Conservation (phyloP, 2,797 vertebrate genomes). For the Sebastes wilsoni region DNA sequence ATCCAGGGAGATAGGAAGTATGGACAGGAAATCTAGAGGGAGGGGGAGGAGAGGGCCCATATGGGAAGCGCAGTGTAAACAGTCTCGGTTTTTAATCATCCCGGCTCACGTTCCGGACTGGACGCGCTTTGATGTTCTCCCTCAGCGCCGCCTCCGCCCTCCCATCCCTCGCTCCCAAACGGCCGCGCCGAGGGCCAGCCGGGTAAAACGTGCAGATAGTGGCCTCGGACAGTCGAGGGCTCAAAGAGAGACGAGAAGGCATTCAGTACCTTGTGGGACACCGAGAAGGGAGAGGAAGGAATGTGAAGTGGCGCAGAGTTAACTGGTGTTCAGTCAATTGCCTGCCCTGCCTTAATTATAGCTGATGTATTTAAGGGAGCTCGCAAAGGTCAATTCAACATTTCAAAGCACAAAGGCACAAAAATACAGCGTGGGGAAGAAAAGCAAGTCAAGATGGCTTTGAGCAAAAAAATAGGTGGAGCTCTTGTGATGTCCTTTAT, state of each 20-base stretch:
- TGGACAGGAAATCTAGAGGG: constrained; percentile 84
- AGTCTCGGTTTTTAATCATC: constrained; percentile 85
- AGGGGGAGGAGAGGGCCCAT: constrained; percentile 70
- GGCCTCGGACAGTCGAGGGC: constrained; percentile 24
- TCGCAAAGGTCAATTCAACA: constrained; percentile 68
- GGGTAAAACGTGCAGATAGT: constrained; percentile 54
- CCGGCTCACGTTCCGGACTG: constrained; percentile 82
- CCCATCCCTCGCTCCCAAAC: constrained; percentile 67
- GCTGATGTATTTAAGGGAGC: constrained; percentile 64
- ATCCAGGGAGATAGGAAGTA: constrained; percentile 80
- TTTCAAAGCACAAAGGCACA: constrained; percentile 50
- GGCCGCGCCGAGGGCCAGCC: constrained; percentile 35
- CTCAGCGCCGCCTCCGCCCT: constrained; percentile 74
- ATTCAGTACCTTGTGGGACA: constrained; percentile 67
- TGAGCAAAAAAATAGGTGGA: constrained; percentile 45
- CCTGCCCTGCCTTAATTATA: constrained; percentile 66
- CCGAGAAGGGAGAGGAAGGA: constrained; percentile 51
- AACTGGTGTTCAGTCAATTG: constrained; percentile 63
- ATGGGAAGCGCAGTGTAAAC: constrained; percentile 87
- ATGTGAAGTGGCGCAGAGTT: constrained; percentile 66
- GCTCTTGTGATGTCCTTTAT: constrained; percentile 65
- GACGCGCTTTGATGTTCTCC: constrained; percentile 83
- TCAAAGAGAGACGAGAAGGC: constrained; percentile 27
- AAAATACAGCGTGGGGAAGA: constrained; percentile 36
- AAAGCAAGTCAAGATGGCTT: constrained; percentile 64